Evolutionary conservation across 2,888 invertebrate species (phyloP), one percentile per base, ranked within the genome.

Genomic region (Bombylius major): DNA sequence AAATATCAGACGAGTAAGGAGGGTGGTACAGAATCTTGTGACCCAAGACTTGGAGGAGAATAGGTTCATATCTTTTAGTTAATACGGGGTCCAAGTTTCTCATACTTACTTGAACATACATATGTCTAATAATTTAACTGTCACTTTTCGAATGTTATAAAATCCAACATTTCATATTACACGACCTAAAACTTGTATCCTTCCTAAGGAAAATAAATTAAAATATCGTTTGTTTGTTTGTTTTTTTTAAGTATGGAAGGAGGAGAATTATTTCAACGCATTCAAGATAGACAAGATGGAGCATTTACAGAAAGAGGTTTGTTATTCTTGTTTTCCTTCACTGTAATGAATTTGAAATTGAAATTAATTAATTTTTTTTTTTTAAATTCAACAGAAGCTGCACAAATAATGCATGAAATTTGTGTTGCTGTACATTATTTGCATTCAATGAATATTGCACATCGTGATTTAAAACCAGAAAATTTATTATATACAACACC

Each of bases 401-500:
- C 93, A 50, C 86, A 90, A 78, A 89, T 98, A 67, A 96, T 98
- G 87, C 86, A 89, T 69, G 93, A 95, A 70, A 97, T 99, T 65
- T 95, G 95, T 71, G 86, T 89, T 50, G 97, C 98, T 0, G 92
- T 98, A 1, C 86, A 89, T 60, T 92, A 89, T 73, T 79, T 99
- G 53, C 99, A 99, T 77, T 87, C 89, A 69, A 84, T 87, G 69
- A 88, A 95, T 75, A 96, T 98, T 63, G 98, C 98, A 39, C 98
- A 99, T 73, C 80, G 98, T 61, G 98, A 99, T 77, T 83, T 99
- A 64, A 99, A 99, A 75, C 96, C 96, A 0, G 98, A 98, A 77
- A 99, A 99, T 77, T 78, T 99, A 51, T 77, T 99, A 3, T 98
- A 96, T 75, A 87, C 91, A 32, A 85, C 79, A 65, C 79, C 76